A percentile compares a stretch with the other conserved stretches of the same genome.
Conservation (phyloP, 2,113 vertebrate genomes). For the Rhadina sibilatrix region DNA sequence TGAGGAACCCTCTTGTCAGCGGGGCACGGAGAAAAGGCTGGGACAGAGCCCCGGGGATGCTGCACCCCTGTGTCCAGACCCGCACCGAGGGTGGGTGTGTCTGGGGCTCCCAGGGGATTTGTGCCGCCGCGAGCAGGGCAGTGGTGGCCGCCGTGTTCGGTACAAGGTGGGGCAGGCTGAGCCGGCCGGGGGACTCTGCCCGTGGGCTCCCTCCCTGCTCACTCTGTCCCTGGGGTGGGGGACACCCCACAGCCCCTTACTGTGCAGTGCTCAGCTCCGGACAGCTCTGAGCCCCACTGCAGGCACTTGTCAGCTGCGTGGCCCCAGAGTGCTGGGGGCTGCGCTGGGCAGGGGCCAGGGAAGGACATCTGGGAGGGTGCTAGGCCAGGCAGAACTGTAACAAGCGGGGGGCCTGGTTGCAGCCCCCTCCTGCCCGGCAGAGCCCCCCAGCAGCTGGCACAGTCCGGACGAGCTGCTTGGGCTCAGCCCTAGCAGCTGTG, state of each 20-base stretch:
- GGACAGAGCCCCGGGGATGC: neutral
- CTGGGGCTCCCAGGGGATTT: neutral
- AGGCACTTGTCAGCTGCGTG: fast-evolving
- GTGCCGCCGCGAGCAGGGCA: fast-evolving
- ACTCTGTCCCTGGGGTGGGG: neutral
- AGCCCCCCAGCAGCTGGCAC: neutral
- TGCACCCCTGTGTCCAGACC: neutral
- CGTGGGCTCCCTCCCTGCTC: neutral
- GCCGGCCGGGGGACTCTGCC: neutral
- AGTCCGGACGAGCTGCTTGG: neutral
- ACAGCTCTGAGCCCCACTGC: neutral
- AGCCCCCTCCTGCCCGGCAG: neutral
- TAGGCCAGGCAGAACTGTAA: neutral
- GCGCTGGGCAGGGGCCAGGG: neutral
- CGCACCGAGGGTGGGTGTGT: neutral
- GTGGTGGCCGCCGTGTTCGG: neutral
- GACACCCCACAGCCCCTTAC: neutral
- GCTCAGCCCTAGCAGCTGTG: neutral
- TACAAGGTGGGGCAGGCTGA: neutral
- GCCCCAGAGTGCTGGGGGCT: neutral
- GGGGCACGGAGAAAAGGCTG: neutral
- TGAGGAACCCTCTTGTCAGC: neutral
- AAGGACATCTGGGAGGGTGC: neutral
- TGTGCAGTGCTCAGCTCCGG: fast-evolving
- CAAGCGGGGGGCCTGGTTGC: neutral